phyloP scores from a whole-genome alignment of 2,113 vertebrate genomes.

The Lampris incognitus region DNA sequence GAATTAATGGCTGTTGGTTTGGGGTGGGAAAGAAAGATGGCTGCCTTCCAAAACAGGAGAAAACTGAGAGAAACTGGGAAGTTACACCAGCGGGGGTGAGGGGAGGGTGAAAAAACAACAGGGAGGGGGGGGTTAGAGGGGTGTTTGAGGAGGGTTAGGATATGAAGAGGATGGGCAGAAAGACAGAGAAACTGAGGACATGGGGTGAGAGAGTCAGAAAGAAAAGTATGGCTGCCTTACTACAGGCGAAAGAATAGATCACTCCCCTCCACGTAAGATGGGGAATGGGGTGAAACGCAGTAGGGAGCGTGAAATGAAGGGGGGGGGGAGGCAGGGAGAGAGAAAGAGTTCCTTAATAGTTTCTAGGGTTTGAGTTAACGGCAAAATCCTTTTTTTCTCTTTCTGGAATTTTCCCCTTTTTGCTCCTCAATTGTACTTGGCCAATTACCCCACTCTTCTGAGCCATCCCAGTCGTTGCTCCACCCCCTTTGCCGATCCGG shows the following conservation, averaged over 20 bases:
- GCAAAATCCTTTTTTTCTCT: no score
- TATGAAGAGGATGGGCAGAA: neutral
- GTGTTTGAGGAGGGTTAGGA: neutral
- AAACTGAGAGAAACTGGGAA: constrained; percentile 38
- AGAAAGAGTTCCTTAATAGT: constrained; percentile 15
- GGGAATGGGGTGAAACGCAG: neutral
- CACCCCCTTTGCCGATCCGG: no score
- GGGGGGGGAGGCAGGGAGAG: constrained; percentile 13
- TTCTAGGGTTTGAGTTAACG: neutral
- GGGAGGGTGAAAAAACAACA: constrained; percentile 19
- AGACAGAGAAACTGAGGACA: neutral
- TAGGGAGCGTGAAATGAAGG: constrained; percentile 6
- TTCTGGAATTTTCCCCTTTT: no score
- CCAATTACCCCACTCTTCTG: no score
- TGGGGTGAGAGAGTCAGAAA: constrained; percentile 20
- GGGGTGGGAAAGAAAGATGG: constrained; percentile 56
- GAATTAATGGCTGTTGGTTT: constrained; percentile 72
- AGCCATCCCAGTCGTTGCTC: no score
- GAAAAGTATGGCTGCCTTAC: constrained; percentile 23
- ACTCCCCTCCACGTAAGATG: no score
- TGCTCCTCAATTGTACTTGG: no score
- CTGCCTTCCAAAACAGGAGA: constrained; percentile 44
- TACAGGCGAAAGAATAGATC: neutral
- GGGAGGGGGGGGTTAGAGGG: constrained; percentile 24
- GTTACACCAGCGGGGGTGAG: constrained; percentile 16